Evolutionary conservation across 1,140 invertebrate species (phyloP).

Genomic region (Drosophila eugracilis): DNA sequence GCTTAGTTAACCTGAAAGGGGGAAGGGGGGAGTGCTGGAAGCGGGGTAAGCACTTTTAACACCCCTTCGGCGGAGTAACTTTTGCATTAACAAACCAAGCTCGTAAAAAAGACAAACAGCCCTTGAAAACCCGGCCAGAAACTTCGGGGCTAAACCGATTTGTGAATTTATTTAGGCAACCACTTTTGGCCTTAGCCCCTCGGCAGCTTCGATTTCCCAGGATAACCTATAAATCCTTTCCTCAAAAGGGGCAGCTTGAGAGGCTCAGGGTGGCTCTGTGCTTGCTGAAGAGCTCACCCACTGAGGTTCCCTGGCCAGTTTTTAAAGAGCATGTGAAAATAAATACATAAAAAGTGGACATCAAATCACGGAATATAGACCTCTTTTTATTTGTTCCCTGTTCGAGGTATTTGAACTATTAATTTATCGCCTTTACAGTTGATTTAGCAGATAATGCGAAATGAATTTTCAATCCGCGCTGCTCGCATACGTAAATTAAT

Average conservation of each 20-base stretch:
- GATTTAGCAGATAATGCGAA: slow-evolving; percentile 68
- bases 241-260: slow-evolving; percentile 5
- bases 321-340: not conserved
- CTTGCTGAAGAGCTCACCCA: too few relatives aligned
- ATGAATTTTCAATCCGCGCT: slow-evolving; percentile 70
- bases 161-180: slow-evolving; percentile 61
- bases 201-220: slow-evolving; percentile 52
- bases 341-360: too few relatives aligned
- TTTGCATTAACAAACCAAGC: slow-evolving; percentile 61
- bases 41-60: slow-evolving; percentile 38
- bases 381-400: slow-evolving; percentile 7
- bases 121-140: slow-evolving; percentile 34
- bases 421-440: slow-evolving; percentile 78
- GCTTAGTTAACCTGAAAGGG: slow-evolving; percentile 14
- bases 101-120: slow-evolving; percentile 71
- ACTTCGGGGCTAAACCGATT: slow-evolving; percentile 63
- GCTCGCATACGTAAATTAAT: slow-evolving; percentile 56
- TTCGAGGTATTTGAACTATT: slow-evolving; percentile 63
- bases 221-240: slow-evolving; percentile 49
- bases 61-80: slow-evolving; percentile 55
- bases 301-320: not conserved
- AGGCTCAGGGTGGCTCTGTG: slow-evolving; percentile 5
- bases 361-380: slow-evolving; percentile 3
- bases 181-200: slow-evolving; percentile 25
- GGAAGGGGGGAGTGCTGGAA: not conserved